Conservation (phyloP, 1,140 invertebrate genomes). For the Geopemphigus sp. region DNA sequence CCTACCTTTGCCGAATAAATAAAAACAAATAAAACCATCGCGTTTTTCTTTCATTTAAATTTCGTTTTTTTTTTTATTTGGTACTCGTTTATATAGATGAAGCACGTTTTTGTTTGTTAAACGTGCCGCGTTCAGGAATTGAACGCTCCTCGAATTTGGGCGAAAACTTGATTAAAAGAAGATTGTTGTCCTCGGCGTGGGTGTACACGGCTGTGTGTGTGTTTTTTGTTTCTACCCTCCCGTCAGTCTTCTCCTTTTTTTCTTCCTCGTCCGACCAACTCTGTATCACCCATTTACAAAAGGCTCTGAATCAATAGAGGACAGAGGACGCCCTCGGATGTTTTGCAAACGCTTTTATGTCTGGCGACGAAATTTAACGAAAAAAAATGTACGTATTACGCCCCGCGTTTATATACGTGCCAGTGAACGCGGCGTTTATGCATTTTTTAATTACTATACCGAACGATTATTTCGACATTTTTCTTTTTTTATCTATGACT, state of each 20-base stretch:
- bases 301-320: constrained; percentile 33
- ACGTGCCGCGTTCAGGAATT: neutral
- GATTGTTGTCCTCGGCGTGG: constrained; percentile 8
- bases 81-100: neutral
- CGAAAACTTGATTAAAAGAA: constrained; percentile 33
- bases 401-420: neutral
- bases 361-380: constrained; percentile 31
- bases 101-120: constrained; percentile 5
- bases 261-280: too few species aligned
- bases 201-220: neutral
- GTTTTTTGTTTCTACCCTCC: neutral
- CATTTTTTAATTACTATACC: too few species aligned
- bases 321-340: constrained; percentile 3
- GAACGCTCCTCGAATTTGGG: neutral
- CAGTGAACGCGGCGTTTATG: neutral
- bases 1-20: too few species aligned
- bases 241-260: too few species aligned
- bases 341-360: constrained; percentile 35
- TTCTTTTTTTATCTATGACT: neutral
- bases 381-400: constrained; percentile 2
- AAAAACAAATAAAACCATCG: neutral
- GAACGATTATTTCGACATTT: too few species aligned
- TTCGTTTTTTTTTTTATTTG: neutral
- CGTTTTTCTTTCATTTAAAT: neutral
- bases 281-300: neutral